A percentile compares a stretch with the other conserved stretches of the same genome.
Evolutionary conservation across 2,797 vertebrate species (phyloP).

Genomic region (Chloroceryle amazona): DNA sequence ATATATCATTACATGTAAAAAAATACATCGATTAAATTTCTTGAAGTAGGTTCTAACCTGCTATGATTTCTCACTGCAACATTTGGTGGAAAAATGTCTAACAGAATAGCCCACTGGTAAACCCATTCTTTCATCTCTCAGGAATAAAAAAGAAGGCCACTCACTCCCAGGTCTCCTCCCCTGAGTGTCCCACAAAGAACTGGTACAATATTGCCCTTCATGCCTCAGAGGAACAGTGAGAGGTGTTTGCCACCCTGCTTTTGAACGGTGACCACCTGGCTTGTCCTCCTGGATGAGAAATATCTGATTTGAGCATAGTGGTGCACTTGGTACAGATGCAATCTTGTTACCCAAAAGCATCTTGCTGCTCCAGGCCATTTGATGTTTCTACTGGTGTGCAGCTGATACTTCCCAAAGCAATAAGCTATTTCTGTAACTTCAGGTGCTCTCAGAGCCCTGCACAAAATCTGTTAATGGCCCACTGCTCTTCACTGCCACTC

Average conservation of each 20-base stretch:
- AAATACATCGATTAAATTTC: not conserved
- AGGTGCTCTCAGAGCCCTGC: not conserved
- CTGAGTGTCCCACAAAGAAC: not conserved
- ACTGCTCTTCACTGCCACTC: not conserved
- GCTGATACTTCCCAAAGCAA: not conserved
- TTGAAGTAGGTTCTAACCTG: accelerated
- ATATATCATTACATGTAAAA: not conserved
- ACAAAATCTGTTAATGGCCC: accelerated
- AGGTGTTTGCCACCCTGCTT: not conserved
- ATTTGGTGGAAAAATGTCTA: not conserved
- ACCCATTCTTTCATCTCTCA: not conserved
- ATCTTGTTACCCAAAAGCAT: not conserved
- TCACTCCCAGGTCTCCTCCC: not conserved
- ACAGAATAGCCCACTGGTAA: not conserved
- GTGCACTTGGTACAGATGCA: not conserved
- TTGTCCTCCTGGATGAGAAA: not conserved
- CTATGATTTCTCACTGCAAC: not conserved
- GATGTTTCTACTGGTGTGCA: not conserved
- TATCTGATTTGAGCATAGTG: not conserved
- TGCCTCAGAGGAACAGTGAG: not conserved
- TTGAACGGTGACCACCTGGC: not conserved
- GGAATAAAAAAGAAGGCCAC: not conserved
- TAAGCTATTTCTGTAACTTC: not conserved
- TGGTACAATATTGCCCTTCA: not conserved
- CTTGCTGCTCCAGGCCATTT: not conserved